Evolutionary conservation across 2,888 invertebrate species (phyloP).

Genomic region (Volucella inanis): DNA sequence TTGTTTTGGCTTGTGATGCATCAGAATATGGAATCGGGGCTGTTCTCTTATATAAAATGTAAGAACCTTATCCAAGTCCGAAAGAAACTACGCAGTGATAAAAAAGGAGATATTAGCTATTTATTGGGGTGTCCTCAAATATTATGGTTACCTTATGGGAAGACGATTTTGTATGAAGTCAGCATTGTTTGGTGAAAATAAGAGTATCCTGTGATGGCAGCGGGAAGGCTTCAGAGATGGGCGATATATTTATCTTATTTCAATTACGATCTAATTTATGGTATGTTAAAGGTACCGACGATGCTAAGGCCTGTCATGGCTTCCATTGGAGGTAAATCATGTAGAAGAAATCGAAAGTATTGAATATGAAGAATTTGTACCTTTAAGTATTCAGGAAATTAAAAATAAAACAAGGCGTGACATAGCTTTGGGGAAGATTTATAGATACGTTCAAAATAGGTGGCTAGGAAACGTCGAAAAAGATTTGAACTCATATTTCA

Average conservation of each 20-base stretch:
- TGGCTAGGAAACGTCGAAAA: conserved; percentile 8
- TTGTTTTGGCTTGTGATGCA: neutral
- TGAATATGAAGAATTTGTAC: neutral
- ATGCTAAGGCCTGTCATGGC: conserved; percentile 2
- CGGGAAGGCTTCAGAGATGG: too few species aligned
- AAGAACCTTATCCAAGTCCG: conserved; percentile 32
- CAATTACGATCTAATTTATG: too few species aligned
- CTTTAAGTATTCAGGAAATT: conserved; percentile 1
- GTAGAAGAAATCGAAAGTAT: neutral
- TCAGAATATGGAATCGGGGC: conserved; percentile 30
- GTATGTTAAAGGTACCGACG: too few species aligned
- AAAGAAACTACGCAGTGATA: conserved; percentile 76
- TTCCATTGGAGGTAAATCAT: conserved; percentile 1
- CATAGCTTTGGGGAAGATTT: conserved; percentile 11
- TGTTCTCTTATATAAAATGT: conserved; percentile 35
- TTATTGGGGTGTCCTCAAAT: conserved; percentile 79
- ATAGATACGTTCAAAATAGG: conserved; percentile 6
- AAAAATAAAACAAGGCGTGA: neutral
- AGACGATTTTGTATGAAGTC: conserved; percentile 58
- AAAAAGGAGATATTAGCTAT: conserved; percentile 78
- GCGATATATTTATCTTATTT: too few species aligned
- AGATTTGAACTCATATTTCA: neutral
- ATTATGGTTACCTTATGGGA: conserved; percentile 81
- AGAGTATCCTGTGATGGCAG: too few species aligned
- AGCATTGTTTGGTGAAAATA: neutral